Base-by-base conservation (phyloP, 2,888 invertebrate genomes). In the Parasteatoda lunata region DNA sequence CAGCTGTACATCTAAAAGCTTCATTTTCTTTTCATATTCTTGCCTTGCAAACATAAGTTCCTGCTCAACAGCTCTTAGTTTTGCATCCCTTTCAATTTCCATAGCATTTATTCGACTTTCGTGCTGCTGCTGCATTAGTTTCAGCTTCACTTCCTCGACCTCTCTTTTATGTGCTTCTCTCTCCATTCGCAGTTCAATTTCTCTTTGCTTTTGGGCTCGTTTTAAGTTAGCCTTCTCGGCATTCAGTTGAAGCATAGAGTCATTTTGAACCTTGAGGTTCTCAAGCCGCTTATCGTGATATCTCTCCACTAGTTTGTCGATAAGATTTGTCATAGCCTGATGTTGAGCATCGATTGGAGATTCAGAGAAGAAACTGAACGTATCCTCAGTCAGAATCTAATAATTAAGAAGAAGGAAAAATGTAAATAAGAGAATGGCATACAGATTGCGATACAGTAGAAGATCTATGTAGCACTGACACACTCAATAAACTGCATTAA, bases 271-370 rank as follows among this genome's bases (percentile, higher is more conserved):
- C n/a, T 70, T 82, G 6, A 87, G 73, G 48, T 87, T 87, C 66
- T 77, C 73, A 6, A 87, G n/a, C n/a, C 87, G 11, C 6, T 82
- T 87, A 68, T 87, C 82, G 68, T 87, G 87, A 9, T 87, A 87
- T 52, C 81, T 87, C 65, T 87, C 87, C 7, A 87, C 87, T 11
- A 87, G 64, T 68, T 82, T 82, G n/a, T 87, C 87, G 59, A 87
- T 87, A 0, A 82, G 11, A 30, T n/a, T 82, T 1, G 77, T 82
- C 5, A 82, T 64, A 45, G 81, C 82, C 64, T 87, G 81, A 47
- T 87, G 87, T 8, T 81, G 77, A 48, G 82, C 75, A 78, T 87
- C 87, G 0, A 82, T 76, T 9, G 77, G 72, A 52, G 87, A 87
- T 73, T 87, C 87, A 48, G 87, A 71, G 59, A 87, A 87, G 48